Evolutionary conservation across 2,797 vertebrate species (phyloP).

Genomic region (Kryptolebias ocellatus): DNA sequence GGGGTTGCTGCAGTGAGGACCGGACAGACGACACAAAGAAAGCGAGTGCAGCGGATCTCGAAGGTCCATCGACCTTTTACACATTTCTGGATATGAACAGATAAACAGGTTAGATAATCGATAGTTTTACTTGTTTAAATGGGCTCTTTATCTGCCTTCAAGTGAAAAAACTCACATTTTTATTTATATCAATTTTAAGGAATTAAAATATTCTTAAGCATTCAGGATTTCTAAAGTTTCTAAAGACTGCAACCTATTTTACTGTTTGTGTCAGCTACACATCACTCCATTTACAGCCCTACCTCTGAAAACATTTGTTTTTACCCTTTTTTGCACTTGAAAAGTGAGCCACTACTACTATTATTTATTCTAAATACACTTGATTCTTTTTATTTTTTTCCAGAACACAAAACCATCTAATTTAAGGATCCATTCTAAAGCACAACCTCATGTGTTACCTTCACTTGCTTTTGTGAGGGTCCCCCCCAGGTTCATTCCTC

Average conservation of each 20-base stretch:
- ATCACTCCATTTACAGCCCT: conserved; percentile 5
- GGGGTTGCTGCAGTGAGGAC: background rate
- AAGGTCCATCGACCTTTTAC: too few species aligned
- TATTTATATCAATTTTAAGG: background rate
- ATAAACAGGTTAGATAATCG: too few species aligned
- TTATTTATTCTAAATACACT: conserved; percentile 14
- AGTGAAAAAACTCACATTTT: background rate
- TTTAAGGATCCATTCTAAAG: conserved; percentile 22
- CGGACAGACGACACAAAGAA: background rate
- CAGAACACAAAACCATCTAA: background rate
- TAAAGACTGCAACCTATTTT: background rate
- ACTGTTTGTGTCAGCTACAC: background rate
- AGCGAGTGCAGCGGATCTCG: too few species aligned
- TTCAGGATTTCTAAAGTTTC: background rate
- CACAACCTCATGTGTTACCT: conserved; percentile 12
- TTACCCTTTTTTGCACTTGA: conserved; percentile 8
- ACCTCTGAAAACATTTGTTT: conserved; percentile 14
- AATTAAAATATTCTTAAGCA: background rate
- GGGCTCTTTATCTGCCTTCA: background rate
- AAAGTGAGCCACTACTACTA: conserved; percentile 8
- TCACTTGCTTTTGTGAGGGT: conserved; percentile 7
- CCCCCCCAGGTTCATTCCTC: conserved; percentile 34
- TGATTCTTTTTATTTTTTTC: conserved; percentile 25
- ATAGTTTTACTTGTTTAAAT: background rate
- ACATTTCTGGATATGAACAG: too few species aligned